Evolutionary conservation across 2,113 vertebrate genomes (phyloP), one percentile per base, ranked within the genome.

Genomic region (Salvator merianae): DNA sequence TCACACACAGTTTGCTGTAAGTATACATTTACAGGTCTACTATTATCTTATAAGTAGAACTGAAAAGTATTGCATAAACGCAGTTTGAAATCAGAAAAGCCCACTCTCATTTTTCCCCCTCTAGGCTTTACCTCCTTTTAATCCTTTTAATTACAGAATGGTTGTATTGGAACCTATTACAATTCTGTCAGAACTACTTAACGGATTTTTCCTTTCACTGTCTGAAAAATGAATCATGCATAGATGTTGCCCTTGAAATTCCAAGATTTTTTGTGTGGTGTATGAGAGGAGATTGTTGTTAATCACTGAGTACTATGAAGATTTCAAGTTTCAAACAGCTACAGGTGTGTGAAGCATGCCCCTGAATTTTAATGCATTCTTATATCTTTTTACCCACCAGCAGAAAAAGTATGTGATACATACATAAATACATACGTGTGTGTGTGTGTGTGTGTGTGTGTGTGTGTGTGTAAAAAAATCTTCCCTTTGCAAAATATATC

Each of bases 91-190:
- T 84, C 69, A 87, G 90, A 92, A 93, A 87, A 84, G 62, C 85
- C 88, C 83, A 88, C 50, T 88, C 75, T 89, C 80, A 77, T 89
- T 85, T 91, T 86, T 72, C 43, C 5, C 82, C 89, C 91, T 77
- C 47, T 53, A 79, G 83, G 86, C 87, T 90, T 89, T 70, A 79
- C 36, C 24, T 59, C 88, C 90, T 81, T 89, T 92, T 93, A 88
- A 88, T 59, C 88, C 90, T 81, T 89, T 92, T 93, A 88, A 88
- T 94, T 92, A 89, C 88, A 82, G 88, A 89, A 88, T 75, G 77
- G 3, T 50, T 89, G 77, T 78, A 86, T 90, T 87, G 79, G 79
- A 89, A 88, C 34, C 22, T 66, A 89, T 92, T 92, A 88, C 62
- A 36, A 85, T 87, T 88, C 85, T 88, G 85, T 90, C 87, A 91